phyloP scores from a whole-genome alignment of 64 coral and sea anemone species.

The Dendronephthya gigantea region DNA sequence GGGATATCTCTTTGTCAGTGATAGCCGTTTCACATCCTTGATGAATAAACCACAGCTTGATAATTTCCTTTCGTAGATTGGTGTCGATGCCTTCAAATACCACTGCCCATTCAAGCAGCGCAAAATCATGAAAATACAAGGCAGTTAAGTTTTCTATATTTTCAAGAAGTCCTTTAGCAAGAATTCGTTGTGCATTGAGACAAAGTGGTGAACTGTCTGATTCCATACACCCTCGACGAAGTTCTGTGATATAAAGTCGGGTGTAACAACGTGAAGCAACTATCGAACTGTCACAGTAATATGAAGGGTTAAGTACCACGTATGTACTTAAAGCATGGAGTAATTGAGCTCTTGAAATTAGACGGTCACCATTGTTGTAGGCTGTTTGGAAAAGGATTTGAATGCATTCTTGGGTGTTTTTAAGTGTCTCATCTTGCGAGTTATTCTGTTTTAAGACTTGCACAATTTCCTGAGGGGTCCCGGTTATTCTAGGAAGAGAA shows the following conservation, averaged over 20 bases:
- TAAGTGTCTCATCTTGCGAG: neutral
- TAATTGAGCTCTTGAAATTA: neutral
- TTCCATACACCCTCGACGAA: neutral
- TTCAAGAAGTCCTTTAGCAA: neutral
- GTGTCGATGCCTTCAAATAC: neutral
- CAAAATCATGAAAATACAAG: conserved; percentile 7
- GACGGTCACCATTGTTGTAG: neutral
- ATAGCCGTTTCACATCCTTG: neutral
- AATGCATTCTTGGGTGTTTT: neutral
- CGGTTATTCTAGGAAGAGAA: neutral
- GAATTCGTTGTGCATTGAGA: neutral
- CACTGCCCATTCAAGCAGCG: conserved; percentile 27
- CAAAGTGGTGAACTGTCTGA: neutral
- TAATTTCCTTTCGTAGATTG: neutral
- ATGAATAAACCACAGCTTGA: neutral
- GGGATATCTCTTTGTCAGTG: neutral
- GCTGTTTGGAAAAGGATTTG: neutral
- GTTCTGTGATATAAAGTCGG: neutral
- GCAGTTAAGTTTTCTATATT: neutral
- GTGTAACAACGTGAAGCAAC: neutral
- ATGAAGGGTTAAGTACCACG: neutral
- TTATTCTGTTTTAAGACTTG: neutral
- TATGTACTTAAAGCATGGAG: neutral
- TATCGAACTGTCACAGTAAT: neutral
- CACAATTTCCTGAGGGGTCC: neutral